These are phyloP conservation scores for Vombatus ursinus DNA, from an alignment of 2,113 vertebrate genomes.

Conservation along the genomic window DNA sequence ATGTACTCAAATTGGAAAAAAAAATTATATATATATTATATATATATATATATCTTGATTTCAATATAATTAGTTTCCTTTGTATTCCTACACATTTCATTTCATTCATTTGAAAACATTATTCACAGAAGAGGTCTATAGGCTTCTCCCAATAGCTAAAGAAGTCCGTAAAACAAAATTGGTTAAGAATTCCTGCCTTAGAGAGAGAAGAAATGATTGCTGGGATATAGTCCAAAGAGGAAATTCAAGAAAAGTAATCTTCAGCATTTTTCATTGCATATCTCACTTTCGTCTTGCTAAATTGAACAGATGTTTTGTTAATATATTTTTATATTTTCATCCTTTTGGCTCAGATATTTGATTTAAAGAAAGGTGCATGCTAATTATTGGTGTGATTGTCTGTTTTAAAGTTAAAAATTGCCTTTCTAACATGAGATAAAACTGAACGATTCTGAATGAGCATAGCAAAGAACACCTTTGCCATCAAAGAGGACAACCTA, in stretches of 20 bases:
- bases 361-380: neutral
- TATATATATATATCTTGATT: neutral
- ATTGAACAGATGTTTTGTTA: neutral
- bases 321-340: slow-evolving; percentile 10
- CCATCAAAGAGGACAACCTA: neutral
- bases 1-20: neutral
- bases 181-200: neutral
- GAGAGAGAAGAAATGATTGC: neutral
- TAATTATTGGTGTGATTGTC: neutral
- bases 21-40: too few species aligned
- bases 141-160: neutral
- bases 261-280: neutral
- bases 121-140: neutral
- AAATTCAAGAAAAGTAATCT: neutral
- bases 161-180: neutral
- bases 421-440: slow-evolving; percentile 26
- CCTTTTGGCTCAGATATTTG: slow-evolving; percentile 1
- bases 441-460: slow-evolving; percentile 28
- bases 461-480: slow-evolving; percentile 18
- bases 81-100: neutral
- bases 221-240: neutral
- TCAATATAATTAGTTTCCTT: neutral
- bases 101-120: neutral
- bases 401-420: slow-evolving; percentile 18
- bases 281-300: slow-evolving; percentile 21